phyloP scores from a whole-genome alignment of 2,888 invertebrate genomes.

The Siphonodentalium dalli region DNA sequence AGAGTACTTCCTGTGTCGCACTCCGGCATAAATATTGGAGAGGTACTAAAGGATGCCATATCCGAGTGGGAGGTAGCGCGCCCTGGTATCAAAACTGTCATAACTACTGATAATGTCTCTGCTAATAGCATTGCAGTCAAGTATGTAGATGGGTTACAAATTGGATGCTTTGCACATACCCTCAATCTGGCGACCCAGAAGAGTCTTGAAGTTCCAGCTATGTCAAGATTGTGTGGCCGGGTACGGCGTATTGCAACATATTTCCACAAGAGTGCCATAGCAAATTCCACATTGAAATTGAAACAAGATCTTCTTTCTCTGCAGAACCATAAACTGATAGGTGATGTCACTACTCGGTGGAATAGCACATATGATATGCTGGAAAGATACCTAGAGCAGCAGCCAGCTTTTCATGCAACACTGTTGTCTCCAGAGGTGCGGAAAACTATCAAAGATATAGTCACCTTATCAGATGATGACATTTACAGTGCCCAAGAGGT shows the following conservation, averaged over 20 bases:
- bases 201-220: background rate
- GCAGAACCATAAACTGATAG: conserved; percentile 6
- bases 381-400: conserved; percentile 9
- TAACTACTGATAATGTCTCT: conserved; percentile 6
- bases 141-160: background rate
- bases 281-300: background rate
- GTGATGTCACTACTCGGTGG: conserved; percentile 15
- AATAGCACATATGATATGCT: conserved; percentile 17
- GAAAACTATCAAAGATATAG: background rate
- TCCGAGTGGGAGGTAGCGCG: too few relatives aligned
- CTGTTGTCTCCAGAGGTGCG: conserved; percentile 4
- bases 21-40: too few relatives aligned
- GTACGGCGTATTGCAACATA: background rate
- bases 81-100: too few relatives aligned
- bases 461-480: conserved; percentile 7
- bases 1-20: too few relatives aligned
- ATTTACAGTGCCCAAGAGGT: background rate
- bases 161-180: conserved; percentile 14
- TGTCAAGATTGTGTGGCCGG: background rate
- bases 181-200: conserved; percentile 9
- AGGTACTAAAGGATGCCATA: too few relatives aligned
- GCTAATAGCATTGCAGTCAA: background rate
- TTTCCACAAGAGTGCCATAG: conserved; percentile 7
- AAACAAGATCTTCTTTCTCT: background rate
- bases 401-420: conserved; percentile 16